phyloP scores from a whole-genome alignment of 2,888 invertebrate species.

The Drosophila kokeensis region DNA sequence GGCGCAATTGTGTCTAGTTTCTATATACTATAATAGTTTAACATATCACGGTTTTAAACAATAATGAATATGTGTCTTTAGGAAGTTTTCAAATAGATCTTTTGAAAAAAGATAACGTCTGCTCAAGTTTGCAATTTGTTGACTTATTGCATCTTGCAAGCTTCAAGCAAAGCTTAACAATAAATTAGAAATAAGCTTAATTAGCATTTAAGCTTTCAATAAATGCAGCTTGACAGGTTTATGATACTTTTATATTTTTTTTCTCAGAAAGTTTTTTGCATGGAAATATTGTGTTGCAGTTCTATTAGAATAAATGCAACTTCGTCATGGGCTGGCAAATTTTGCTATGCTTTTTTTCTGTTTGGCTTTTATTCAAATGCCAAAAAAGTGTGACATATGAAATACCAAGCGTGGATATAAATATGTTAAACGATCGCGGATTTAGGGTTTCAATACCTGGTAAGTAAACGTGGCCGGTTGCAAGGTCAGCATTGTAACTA shows the following conservation, averaged over 20 bases:
- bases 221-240: conserved; percentile 46
- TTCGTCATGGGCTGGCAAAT: conserved; percentile 53
- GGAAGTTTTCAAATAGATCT: background rate
- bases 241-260: conserved; percentile 10
- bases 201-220: conserved; percentile 4
- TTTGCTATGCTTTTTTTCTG: background rate
- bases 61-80: background rate
- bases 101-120: background rate
- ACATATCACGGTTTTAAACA: background rate
- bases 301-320: conserved; percentile 2
- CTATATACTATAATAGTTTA: background rate
- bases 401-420: conserved; percentile 64
- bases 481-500: conserved; percentile 9
- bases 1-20: background rate
- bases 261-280: conserved; percentile 16
- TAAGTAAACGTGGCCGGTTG: conserved; percentile 20
- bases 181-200: conserved; percentile 23
- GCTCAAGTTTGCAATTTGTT: background rate
- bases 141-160: background rate
- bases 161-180: background rate
- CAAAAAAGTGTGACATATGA: conserved; percentile 45
- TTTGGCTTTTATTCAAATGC: conserved; percentile 5
- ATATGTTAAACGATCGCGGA: conserved; percentile 54
- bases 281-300: background rate
- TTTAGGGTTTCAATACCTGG: conserved; percentile 71